A percentile compares a stretch with the other conserved stretches of the same genome.
These are phyloP conservation scores for Arvicanthis niloticus DNA, from an alignment of 2,113 vertebrate species.

Conservation along the genomic window DNA sequence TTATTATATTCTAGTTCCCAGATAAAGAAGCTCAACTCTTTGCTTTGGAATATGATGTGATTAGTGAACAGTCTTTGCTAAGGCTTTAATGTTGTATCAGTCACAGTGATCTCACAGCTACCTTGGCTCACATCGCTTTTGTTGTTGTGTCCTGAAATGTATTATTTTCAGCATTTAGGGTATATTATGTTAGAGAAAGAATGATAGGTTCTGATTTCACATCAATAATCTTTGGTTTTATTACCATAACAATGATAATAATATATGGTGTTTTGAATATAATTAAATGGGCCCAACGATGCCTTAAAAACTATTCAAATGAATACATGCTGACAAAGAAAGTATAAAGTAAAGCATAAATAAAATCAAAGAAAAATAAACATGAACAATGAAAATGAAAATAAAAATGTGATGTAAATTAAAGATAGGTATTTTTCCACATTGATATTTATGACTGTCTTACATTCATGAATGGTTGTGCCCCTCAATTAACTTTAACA, in stretches of 20 bases:
- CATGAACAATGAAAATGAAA: background rate
- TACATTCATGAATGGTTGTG: background rate
- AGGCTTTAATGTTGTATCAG: background rate
- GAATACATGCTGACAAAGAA: background rate
- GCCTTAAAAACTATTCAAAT: background rate
- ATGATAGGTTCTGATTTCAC: background rate
- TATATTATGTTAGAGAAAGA: background rate
- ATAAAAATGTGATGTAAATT: background rate
- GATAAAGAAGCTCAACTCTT: background rate
- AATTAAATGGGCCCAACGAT: background rate
- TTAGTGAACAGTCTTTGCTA: background rate
- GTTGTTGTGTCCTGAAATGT: background rate
- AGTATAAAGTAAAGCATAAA: background rate
- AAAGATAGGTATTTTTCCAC: background rate
- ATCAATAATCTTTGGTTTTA: background rate
- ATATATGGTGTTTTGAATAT: background rate
- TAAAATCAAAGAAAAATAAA: background rate
- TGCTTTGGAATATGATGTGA: background rate
- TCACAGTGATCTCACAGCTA: background rate
- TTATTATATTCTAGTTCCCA: background rate
- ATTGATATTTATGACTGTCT: background rate
- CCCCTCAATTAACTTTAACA: background rate
- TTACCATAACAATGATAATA: background rate
- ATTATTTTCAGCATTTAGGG: background rate
- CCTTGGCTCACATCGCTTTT: background rate